Conservation (phyloP, 2,888 invertebrate genomes). For the Cremastobaeus sp. region DNA sequence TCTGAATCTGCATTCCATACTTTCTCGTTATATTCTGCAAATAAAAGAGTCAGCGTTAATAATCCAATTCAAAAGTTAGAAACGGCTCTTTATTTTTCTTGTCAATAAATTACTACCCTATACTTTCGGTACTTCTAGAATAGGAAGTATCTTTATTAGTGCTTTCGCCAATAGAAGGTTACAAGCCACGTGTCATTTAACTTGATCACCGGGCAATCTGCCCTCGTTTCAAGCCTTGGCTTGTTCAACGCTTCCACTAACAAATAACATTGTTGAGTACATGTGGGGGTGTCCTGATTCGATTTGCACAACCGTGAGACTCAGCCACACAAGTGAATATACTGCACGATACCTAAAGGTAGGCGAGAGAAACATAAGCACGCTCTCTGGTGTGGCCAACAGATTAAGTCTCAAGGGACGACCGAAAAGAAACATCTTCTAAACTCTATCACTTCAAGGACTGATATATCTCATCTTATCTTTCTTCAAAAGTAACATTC, state of each 20-base stretch:
- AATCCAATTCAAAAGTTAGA: too few species aligned
- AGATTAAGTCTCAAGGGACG: conserved; percentile 27
- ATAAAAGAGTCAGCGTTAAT: too few species aligned
- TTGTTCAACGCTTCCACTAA: conserved; percentile 77
- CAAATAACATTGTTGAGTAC: conserved; percentile 77
- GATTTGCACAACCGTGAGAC: conserved; percentile 74
- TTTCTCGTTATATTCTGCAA: too few species aligned
- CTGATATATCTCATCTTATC: conserved; percentile 5
- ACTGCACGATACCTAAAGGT: conserved; percentile 38
- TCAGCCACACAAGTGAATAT: conserved; percentile 49
- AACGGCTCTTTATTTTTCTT: too few species aligned
- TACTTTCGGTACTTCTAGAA: too few species aligned
- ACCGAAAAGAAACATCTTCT: conserved; percentile 15
- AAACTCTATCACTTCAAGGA: conserved; percentile 38
- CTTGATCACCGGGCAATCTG: conserved; percentile 78
- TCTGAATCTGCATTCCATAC: too few species aligned
- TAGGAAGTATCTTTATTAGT: conserved; percentile 18
- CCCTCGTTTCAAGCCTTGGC: conserved; percentile 78
- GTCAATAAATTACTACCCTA: too few species aligned
- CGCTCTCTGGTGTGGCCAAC: conserved; percentile 26
- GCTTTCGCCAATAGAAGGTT: conserved; percentile 57
- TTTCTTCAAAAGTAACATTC: too few species aligned
- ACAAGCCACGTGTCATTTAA: conserved; percentile 77
- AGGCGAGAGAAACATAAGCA: conserved; percentile 19
- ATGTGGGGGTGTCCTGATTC: conserved; percentile 74